Base-by-base conservation (phyloP, 37 sponge, comb jelly and placozoan species). In the Cliona cf. orientalis region DNA sequence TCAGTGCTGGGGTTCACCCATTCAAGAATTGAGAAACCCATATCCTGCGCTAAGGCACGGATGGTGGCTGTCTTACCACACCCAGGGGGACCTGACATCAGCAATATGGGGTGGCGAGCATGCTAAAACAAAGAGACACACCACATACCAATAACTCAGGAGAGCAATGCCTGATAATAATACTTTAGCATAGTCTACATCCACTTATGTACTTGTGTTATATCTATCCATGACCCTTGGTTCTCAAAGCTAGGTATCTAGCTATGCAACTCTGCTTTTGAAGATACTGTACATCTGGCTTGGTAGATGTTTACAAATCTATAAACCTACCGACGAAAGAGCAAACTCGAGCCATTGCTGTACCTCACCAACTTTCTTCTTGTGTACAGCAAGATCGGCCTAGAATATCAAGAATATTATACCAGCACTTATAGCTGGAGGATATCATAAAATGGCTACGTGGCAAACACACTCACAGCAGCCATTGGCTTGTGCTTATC, bases 11-110 rank as follows among this genome's bases (percentile, higher is more conserved):
- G 73, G 56, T 91, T 91, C 72, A 74, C 56, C 92, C 92, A 91
- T 41, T 91, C 95, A 23, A 86, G 46, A 11, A 94, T 40, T 9
- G 76, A 63, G 73, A 78, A 85, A 0, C 57, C 58, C 76, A 91
- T 37, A 1, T 91, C 90, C 2, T 69, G 31, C 0, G 96, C 71
- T 28, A 95, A 57, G 26, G 90, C 83, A 2, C 71, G 61, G 26
- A 95, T 58, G 39, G 90, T 89, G 39, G 96, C 92, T 46, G 96
- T 88, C 79, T 95, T 95, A 1, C 96, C 96, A 70, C 87, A 91
- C 37, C 96, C 96, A 41, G 86, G 62, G 12, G 96, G 96, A 2
- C 96, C 96, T 17, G 87, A 75, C 34, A 95, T 55, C 64, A 95
- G 68, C 23, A 91, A 26, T 33, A 95, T 71, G 1, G 78, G 75